Evolutionary conservation across 2,888 invertebrate genomes (phyloP), one percentile per base, ranked within the genome.

Genomic region (Drosophila sordidula): DNA sequence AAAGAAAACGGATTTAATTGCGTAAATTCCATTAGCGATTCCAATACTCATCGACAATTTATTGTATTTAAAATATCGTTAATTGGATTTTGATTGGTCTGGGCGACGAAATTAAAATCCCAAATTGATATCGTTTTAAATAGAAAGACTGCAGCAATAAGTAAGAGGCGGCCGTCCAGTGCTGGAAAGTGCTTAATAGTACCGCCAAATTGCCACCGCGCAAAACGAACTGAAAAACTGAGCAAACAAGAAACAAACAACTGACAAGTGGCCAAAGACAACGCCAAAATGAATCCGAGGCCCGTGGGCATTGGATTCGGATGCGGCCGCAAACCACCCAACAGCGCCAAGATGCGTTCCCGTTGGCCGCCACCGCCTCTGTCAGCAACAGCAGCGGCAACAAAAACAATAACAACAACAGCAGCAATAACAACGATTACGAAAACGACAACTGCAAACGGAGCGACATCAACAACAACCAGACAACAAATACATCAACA

Each of bases 241-340:
- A 46, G 34, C 45, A 54, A 32, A 16, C 11, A n/a, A 34, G 39
- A 62, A 45, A 49, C 12, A 45, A 49, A 69, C 62, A 66, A 68
- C 65, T 64, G 56, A 61, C 51, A 59, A 78, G 66, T 78, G 75
- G 70, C 49, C 54, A 75, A 76, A 70, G 59, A 66, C 54, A 58
- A 58, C 65, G 56, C 71, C 74, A 88, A 80, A 79, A 91, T 91
- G 91, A 89, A 90, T 91, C 90, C 90, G 78, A 85, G 75, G 90
- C 91, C 91, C 76, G 76, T 87, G 86, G 91, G 89, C 88, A 89
- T 90, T 90, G 91, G 91, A 90, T 91, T 90, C 91, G 79, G 76
- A 58, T 67, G 71, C 80, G 87, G 88, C 77, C 88, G 78, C 77
- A 85, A 85, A 75, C 80, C 80, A 54, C 75, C 80, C 54, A 86